Conservation (phyloP, 1,140 invertebrate species). For the Sycobia sp. region DNA sequence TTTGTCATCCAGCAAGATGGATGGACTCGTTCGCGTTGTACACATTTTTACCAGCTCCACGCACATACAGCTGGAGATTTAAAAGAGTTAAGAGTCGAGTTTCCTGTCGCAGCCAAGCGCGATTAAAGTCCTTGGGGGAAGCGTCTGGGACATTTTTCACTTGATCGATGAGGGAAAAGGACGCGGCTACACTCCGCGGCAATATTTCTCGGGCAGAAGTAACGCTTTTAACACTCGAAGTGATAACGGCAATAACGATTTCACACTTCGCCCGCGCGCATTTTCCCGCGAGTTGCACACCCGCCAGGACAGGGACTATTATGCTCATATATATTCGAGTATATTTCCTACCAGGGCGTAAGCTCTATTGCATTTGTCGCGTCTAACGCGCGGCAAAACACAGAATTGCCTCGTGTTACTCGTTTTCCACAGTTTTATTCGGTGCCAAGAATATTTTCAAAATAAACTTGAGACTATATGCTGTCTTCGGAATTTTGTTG, state of each 20-base stretch:
- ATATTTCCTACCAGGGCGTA: no score
- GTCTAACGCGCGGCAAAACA: no score
- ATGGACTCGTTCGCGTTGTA: constrained; percentile 39
- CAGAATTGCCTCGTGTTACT: no score
- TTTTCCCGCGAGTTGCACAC: constrained; percentile 7
- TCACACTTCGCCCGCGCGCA: constrained; percentile 11
- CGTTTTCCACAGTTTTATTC: no score
- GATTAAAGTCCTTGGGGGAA: constrained; percentile 25
- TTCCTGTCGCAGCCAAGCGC: constrained; percentile 5
- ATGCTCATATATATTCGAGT: no score
- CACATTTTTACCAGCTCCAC: constrained; percentile 2
- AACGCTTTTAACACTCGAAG: constrained; percentile 8
- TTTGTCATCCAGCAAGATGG: constrained; percentile 38
- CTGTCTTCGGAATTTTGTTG: no score
- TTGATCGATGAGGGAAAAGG: constrained; percentile 24
- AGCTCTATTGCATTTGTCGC: no score
- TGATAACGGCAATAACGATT: constrained; percentile 28
- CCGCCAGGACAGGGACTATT: no score
- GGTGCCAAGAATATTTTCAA: no score
- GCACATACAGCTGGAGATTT: no score
- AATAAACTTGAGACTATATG: no score
- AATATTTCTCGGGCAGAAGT: constrained; percentile 18
- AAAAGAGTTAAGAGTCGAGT: not conserved
- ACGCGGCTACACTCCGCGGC: not conserved
- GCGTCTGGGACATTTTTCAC: not conserved